phyloP scores from a whole-genome alignment of 2,113 vertebrate species.

The Otocyon megalotis region DNA sequence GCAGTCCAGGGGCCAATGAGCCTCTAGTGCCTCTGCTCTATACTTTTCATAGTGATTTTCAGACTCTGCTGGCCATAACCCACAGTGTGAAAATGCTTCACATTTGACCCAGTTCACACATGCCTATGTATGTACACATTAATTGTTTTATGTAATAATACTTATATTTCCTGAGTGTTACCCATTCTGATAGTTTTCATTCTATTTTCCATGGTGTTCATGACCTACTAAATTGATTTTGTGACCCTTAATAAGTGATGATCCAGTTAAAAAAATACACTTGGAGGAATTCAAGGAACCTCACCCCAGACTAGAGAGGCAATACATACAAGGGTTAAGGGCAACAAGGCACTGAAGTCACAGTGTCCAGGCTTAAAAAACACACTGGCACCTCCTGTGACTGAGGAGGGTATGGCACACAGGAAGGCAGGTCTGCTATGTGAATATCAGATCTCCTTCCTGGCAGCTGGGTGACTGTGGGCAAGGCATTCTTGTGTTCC shows the following conservation, averaged over 20 bases:
- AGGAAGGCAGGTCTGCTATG: background rate
- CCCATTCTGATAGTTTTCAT: background rate
- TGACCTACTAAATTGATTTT: background rate
- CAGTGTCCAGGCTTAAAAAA: background rate
- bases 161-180: background rate
- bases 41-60: background rate
- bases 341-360: background rate
- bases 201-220: background rate
- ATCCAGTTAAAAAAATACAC: background rate
- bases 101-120: background rate
- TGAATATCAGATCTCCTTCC: background rate
- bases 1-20: background rate
- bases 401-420: background rate
- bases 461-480: background rate
- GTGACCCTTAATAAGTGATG: background rate
- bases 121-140: rapidly evolving
- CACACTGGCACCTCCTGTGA: background rate
- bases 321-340: background rate
- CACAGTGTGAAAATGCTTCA: background rate
- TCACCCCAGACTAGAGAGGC: background rate
- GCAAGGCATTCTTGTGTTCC: background rate
- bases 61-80: background rate
- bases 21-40: background rate
- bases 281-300: background rate
- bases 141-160: background rate